These are phyloP conservation scores for Zosterops borbonicus DNA, from an alignment of 2,113 vertebrate species.

Conservation along the genomic window DNA sequence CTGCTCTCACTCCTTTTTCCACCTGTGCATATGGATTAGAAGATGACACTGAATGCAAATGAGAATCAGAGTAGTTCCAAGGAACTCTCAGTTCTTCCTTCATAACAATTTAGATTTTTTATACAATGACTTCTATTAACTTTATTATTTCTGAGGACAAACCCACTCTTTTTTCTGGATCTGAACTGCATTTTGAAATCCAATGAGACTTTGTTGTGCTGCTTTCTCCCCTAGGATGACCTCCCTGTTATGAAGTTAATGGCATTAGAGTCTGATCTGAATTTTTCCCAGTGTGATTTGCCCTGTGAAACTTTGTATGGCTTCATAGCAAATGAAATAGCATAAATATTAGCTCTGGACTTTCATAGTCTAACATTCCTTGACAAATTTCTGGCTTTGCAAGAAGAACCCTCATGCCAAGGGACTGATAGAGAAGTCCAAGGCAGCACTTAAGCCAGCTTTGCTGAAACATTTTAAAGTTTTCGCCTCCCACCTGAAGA, in stretches of 20 bases:
- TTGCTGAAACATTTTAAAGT: neutral
- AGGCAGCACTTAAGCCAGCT: neutral
- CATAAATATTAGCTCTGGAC: neutral
- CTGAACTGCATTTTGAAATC: neutral
- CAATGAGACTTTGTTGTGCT: neutral
- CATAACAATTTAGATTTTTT: neutral
- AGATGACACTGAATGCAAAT: neutral
- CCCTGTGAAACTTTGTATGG: neutral
- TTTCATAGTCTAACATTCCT: neutral
- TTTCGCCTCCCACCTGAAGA: neutral
- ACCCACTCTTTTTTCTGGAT: neutral
- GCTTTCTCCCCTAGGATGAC: neutral
- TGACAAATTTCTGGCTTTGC: neutral
- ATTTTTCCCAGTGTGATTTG: neutral
- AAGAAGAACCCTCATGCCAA: neutral
- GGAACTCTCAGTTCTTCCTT: neutral
- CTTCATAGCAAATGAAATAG: neutral
- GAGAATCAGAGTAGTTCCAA: neutral
- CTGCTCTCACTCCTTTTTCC: neutral
- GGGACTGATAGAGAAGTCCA: neutral
- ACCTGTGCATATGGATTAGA: fast-evolving
- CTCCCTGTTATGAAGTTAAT: neutral
- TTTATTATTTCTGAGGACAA: neutral
- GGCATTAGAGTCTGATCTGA: neutral
- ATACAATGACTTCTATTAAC: neutral